Percentiles rank a stretch among this genome's conserved stretches.
Evolutionary conservation across 2,888 invertebrate genomes (phyloP).

Genomic region (Orchestes rusci): DNA sequence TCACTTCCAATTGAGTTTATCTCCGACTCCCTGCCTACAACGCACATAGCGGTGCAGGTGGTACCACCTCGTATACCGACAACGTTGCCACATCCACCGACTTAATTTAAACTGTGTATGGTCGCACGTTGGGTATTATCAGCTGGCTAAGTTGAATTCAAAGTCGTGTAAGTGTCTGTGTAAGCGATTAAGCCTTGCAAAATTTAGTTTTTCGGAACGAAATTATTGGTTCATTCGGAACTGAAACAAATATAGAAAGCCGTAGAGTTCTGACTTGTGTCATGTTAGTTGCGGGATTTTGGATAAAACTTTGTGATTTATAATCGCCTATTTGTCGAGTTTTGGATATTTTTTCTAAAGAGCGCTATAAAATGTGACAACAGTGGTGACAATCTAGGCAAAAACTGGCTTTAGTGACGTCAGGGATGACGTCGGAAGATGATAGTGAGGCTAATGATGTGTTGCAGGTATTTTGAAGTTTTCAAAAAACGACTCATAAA

Average conservation of each 20-base stretch:
- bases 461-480: constrained; percentile 16
- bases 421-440: constrained; percentile 17
- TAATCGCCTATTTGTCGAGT: no score
- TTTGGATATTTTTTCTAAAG: no score
- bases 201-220: no score
- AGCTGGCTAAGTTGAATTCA: constrained; percentile 14
- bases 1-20: no score
- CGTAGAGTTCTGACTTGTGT: no score
- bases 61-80: constrained; percentile 19
- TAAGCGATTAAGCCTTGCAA: no score
- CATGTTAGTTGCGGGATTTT: no score
- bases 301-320: neutral
- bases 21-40: no score
- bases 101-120: constrained; percentile 20
- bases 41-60: constrained; percentile 23
- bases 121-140: constrained; percentile 18
- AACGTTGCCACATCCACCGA: constrained; percentile 14
- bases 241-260: no score
- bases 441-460: constrained; percentile 10
- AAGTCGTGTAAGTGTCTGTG: no score
- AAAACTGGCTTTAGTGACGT: constrained; percentile 6
- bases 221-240: no score
- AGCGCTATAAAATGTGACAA: constrained; percentile 7
- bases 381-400: constrained; percentile 1
- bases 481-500: no score